Evolutionary conservation across 1,140 invertebrate genomes (phyloP), one percentile per base, ranked within the genome.

Genomic region (Leptopilina clavipes): DNA sequence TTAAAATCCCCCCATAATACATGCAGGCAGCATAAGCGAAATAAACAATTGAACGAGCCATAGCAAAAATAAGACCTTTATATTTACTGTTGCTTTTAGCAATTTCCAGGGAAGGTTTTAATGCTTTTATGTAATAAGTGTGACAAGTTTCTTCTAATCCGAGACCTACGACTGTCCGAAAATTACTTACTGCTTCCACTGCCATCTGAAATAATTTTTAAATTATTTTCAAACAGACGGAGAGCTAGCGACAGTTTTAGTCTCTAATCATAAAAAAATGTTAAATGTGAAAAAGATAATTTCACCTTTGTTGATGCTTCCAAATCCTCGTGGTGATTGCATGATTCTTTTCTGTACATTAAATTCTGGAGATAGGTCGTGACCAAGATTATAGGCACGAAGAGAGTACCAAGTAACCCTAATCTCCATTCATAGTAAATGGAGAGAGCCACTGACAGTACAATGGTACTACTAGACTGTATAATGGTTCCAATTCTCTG

Each of bases 151-250:
- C 88, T 87, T 96, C 95, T 19, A 92, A 88, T 1, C 94, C 93
- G 19, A 97, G 85, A 1, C 94, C 93, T 17, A 94, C 95, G 2
- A 97, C 95, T 3, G 96, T 97, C 79, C 94, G 89, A 8, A 96
- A 93, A 83, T 95, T 96, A 40, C 93, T 92, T 17, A 97, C 93
- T 19, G 94, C 93, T 89, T 97, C 95, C 43, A 94, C 94, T 5
- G 95, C 95, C 81, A 95, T 90, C 93, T 94, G n/a, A 79, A 44
- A 83, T 40, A 85, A n/a, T 79, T 22, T 59, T 22, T 12, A 25
- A 59, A 10, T 78, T n/a, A n/a, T n/a, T n/a, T n/a, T n/a, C n/a
- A n/a, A n/a, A n/a, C n/a, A n/a, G n/a, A n/a, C n/a, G n/a, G n/a
- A n/a, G n/a, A n/a, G n/a, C n/a, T n/a, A n/a, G n/a, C n/a, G n/a